Conservation (phyloP, 2,797 vertebrate species). For the Crypturellus tataupa region DNA sequence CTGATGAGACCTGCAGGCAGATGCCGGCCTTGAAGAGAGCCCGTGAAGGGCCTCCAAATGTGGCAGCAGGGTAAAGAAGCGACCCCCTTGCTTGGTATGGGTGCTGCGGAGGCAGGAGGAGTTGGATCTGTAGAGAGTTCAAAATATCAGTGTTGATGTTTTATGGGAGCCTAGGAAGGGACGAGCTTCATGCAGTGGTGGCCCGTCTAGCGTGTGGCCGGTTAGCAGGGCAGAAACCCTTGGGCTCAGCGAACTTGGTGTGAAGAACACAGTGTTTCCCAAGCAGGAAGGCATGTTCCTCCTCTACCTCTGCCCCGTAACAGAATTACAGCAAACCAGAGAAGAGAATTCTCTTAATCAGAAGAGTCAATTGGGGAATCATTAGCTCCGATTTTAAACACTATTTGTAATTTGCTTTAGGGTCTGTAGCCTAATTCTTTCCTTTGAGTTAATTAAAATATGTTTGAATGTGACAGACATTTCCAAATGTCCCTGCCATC, state of each 20-base stretch:
- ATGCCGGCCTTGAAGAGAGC: neutral
- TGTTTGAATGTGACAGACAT: constrained; percentile 78
- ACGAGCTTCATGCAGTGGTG: neutral
- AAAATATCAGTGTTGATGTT: neutral
- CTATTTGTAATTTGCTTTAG: constrained; percentile 79
- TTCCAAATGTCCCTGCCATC: constrained; percentile 70
- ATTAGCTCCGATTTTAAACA: constrained; percentile 71
- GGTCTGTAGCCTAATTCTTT: constrained; percentile 79
- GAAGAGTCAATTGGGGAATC: constrained; percentile 77
- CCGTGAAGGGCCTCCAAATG: neutral
- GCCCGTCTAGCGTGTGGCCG: accelerated
- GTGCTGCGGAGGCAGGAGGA: neutral
- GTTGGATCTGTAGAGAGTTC: neutral
- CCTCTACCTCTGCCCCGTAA: constrained; percentile 36
- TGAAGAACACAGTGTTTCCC: constrained; percentile 24
- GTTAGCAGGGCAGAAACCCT: neutral
- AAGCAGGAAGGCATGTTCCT: constrained; percentile 23
- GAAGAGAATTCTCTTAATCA: constrained; percentile 72
- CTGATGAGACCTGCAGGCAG: neutral
- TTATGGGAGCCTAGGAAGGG: neutral
- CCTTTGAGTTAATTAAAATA: constrained; percentile 82
- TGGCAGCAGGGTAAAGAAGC: neutral
- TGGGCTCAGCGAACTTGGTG: neutral
- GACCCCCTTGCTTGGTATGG: accelerated
- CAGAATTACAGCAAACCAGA: constrained; percentile 65